Conservation (phyloP, 2,113 vertebrate species). For the Tachysurus vachellii region DNA sequence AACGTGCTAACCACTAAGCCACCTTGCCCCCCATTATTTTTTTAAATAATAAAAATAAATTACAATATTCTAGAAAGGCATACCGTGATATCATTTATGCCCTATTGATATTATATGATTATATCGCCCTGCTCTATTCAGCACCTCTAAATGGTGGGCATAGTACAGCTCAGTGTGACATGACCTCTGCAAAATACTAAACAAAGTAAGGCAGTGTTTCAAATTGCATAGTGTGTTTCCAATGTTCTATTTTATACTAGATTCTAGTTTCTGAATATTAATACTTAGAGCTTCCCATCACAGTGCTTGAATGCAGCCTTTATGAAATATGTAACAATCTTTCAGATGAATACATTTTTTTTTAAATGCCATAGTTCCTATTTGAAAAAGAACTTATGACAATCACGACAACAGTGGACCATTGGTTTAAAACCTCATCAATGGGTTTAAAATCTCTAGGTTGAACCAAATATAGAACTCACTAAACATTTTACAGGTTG, state of each 20-base stretch:
- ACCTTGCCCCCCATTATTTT: too few species aligned
- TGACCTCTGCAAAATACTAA: too few species aligned
- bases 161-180: too few species aligned
- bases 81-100: neutral
- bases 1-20: too few species aligned
- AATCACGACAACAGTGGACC: neutral
- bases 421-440: neutral
- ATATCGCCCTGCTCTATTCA: neutral
- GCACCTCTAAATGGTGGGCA: neutral
- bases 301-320: neutral
- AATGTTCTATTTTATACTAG: neutral
- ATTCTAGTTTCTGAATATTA: neutral
- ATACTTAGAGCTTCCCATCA: neutral
- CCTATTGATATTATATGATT: neutral
- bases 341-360: neutral
- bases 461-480: neutral
- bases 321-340: neutral
- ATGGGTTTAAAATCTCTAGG: neutral
- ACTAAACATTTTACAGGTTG: neutral
- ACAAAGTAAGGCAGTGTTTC: too few species aligned
- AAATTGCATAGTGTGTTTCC: too few species aligned
- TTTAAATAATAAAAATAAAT: neutral
- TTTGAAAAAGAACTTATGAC: constrained; percentile 1
- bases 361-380: neutral
- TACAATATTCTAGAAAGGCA: neutral